Conservation (phyloP, 2,797 vertebrate species). For the Phrynocephalus forsythii region DNA sequence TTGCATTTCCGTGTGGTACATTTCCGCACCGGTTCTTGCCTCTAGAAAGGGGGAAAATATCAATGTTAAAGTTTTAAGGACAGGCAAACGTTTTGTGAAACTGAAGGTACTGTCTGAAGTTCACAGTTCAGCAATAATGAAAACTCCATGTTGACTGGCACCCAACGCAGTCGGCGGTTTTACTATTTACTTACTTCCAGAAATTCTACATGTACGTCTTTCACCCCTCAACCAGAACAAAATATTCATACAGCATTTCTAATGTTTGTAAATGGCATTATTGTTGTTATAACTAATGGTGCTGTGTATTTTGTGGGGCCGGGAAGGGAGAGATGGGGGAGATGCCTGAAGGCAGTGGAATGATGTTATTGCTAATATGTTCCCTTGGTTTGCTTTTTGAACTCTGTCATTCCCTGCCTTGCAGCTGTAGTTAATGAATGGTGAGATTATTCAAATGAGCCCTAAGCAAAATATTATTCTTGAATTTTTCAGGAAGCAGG, state of each 20-base stretch:
- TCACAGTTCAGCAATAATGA: not conserved
- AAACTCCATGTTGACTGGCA: constrained; percentile 6
- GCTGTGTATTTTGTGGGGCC: constrained; percentile 53
- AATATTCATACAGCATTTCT: constrained; percentile 67
- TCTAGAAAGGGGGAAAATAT: constrained; percentile 35
- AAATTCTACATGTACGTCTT: constrained; percentile 62
- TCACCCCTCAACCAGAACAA: constrained; percentile 34
- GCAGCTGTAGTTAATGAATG: constrained; percentile 84
- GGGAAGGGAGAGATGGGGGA: constrained; percentile 6
- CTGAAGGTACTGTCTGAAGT: not conserved
- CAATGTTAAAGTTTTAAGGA: constrained; percentile 37
- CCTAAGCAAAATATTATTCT: constrained; percentile 70
- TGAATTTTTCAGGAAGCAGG: constrained; percentile 69
- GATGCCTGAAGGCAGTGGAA: constrained; percentile 69
- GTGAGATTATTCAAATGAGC: constrained; percentile 82
- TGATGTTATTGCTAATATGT: constrained; percentile 80
- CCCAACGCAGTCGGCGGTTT: constrained; percentile 24
- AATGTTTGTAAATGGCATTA: constrained; percentile 66
- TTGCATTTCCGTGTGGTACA: constrained; percentile 35
- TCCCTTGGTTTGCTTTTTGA: constrained; percentile 80
- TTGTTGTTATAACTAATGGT: constrained; percentile 74
- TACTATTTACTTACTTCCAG: constrained; percentile 25
- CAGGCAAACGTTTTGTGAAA: constrained; percentile 32
- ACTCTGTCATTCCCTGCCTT: constrained; percentile 76
- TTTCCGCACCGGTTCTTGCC: constrained; percentile 29